Percentiles rank a stretch among this genome's conserved stretches.
Evolutionary conservation across 1,140 invertebrate genomes (phyloP).

Genomic region (Drosophila aff.): DNA sequence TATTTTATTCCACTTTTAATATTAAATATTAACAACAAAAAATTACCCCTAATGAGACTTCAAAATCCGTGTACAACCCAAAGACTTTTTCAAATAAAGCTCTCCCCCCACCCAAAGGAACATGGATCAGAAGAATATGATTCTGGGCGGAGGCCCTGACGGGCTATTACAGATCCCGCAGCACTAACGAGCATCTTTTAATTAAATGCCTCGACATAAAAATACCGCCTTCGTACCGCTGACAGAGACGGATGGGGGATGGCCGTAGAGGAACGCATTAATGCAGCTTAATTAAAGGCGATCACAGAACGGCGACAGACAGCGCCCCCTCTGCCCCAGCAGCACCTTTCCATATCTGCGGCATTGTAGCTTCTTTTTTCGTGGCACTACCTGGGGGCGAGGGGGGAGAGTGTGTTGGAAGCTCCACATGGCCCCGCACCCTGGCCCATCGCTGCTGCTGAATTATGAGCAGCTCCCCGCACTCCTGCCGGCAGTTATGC

Average conservation of each 20-base stretch:
- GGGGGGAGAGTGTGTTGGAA: too few relatives aligned
- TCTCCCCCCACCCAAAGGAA: not conserved
- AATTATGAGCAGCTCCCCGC: constrained; percentile 54
- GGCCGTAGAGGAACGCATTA: constrained; percentile 41
- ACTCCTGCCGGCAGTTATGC: constrained; percentile 54
- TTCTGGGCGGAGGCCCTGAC: not conserved
- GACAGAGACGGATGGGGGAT: constrained; percentile 2
- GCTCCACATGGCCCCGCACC: not conserved
- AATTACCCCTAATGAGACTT: too few relatives aligned
- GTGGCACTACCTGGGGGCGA: constrained; percentile 36
- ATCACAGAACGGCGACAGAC: constrained; percentile 52
- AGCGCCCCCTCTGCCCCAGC: not conserved
- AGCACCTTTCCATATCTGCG: constrained; percentile 12
- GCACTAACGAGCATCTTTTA: constrained; percentile 61
- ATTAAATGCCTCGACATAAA: constrained; percentile 63
- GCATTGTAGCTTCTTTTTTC: constrained; percentile 61
- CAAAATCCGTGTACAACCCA: not conserved
- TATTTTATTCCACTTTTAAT: not conserved
- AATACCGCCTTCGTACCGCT: constrained; percentile 26
- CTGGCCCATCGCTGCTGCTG: constrained; percentile 19
- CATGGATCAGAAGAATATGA: constrained; percentile 3
- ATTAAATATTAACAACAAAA: too few relatives aligned
- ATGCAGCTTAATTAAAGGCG: constrained; percentile 73
- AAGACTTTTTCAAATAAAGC: not conserved
- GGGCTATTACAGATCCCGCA: constrained; percentile 26